Evolutionary conservation across 2,888 invertebrate species (phyloP).

Genomic region (Eurois occulta): DNA sequence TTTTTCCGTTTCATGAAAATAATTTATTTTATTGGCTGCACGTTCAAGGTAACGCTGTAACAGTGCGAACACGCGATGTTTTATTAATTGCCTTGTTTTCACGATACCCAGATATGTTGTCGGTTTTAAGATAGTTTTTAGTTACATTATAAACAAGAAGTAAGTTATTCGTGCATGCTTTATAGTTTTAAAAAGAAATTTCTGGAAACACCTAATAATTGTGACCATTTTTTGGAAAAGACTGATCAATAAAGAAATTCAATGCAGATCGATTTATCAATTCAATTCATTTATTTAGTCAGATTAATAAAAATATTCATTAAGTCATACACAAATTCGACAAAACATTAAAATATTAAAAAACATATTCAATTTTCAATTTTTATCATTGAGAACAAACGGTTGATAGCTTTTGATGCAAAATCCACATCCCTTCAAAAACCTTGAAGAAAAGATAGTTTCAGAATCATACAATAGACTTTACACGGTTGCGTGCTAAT

Average conservation of each 20-base stretch:
- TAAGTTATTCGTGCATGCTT: neutral
- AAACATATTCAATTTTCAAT: no score
- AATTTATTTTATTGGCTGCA: slow-evolving; percentile 21
- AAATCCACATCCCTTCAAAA: neutral
- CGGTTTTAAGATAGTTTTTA: neutral
- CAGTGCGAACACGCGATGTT: slow-evolving; percentile 40
- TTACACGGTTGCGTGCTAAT: neutral
- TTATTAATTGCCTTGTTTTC: slow-evolving; percentile 29
- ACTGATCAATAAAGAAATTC: neutral
- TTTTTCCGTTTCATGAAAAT: slow-evolving; percentile 40
- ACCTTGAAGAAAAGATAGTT: neutral
- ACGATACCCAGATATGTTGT: neutral
- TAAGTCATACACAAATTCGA: no score
- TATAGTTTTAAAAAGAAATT: neutral
- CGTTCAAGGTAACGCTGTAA: slow-evolving; percentile 26
- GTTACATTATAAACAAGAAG: neutral
- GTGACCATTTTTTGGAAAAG: neutral
- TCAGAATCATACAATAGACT: no score
- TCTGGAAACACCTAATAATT: neutral
- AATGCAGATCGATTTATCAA: neutral
- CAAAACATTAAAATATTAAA: no score
- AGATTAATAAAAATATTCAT: no score
- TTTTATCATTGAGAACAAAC: no score
- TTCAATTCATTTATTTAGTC: no score
- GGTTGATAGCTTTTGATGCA: neutral